A percentile compares a stretch with the other conserved stretches of the same genome.
Conservation (phyloP, 2,113 vertebrate genomes). For the Pleuronectes platessa region DNA sequence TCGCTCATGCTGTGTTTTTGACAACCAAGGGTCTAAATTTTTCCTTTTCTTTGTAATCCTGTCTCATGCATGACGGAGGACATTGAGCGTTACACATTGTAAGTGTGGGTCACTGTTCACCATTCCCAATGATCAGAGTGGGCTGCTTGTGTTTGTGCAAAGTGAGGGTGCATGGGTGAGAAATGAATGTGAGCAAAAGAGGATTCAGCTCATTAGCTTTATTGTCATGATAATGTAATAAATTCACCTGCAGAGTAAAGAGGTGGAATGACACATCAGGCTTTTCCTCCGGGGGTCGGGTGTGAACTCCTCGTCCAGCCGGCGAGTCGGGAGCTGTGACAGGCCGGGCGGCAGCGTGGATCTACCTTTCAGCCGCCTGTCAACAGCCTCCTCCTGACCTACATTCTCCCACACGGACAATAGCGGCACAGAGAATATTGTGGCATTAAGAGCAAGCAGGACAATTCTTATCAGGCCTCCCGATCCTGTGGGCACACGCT, state of each 20-base stretch:
- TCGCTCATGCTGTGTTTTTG: constrained; percentile 5
- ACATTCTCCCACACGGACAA: constrained; percentile 69
- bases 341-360: constrained; percentile 37
- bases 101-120: not conserved
- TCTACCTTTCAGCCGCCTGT: constrained; percentile 63
- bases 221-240: constrained; percentile 46
- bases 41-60: not conserved
- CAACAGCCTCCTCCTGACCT: constrained; percentile 75
- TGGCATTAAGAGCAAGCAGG: constrained; percentile 71
- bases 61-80: not conserved
- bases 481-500: constrained; percentile 36
- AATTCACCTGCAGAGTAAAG: constrained; percentile 12
- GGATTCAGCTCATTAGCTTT: constrained; percentile 16
- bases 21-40: not conserved
- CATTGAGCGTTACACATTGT: not conserved
- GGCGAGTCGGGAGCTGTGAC: constrained; percentile 42
- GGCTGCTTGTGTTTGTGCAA: too few relatives aligned
- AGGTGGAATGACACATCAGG: constrained; percentile 29
- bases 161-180: not conserved
- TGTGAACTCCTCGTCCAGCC: constrained; percentile 30
- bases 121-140: too few relatives aligned
- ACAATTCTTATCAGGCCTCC: constrained; percentile 64
- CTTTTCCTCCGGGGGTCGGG: constrained; percentile 22
- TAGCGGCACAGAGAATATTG: constrained; percentile 67
- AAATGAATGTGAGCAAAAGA: constrained; percentile 24